Percentiles rank a stretch among this genome's conserved stretches.
Conservation (phyloP, 1,140 invertebrate genomes). For the honey bee (Apis mellifera) region Amel_HAv3.1 CM009938.2:9604501-9605000, state of each 20-base stretch:
- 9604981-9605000: constrained; percentile 17
- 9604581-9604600: background rate
- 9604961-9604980: constrained; percentile 25
- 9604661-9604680: background rate
- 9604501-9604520: background rate
- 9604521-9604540: constrained; percentile 15
- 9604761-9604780: too few species aligned
- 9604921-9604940: background rate
- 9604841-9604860: too few species aligned
- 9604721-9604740: too few species aligned
- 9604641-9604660: background rate
- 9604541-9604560: constrained; percentile 6
- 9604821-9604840: too few species aligned
- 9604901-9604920: background rate
- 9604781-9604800: too few species aligned
- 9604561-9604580: background rate
- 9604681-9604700: too few species aligned
- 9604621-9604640: background rate
- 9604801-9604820: too few species aligned
- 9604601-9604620: background rate
- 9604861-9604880: too few species aligned
- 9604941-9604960: background rate
- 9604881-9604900: background rate
- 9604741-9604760: too few species aligned
- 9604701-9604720: too few species aligned